Conservation (phyloP, 2,888 invertebrate genomes). For the Mythimna albipuncta region DNA sequence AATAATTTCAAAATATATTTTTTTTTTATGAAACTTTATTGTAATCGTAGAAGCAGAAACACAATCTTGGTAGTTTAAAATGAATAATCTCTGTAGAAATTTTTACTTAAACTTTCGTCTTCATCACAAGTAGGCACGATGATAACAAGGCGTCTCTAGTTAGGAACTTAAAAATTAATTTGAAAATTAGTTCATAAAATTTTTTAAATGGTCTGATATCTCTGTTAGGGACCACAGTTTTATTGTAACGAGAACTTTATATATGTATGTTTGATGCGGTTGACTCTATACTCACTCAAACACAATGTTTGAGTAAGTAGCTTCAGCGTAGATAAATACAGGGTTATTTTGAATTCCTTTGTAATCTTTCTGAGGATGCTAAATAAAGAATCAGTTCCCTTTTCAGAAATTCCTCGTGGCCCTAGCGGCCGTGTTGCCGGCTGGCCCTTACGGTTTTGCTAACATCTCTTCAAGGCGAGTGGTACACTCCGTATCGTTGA, state of each 20-base stretch:
- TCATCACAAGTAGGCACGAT: conserved; percentile 29
- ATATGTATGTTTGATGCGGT: neutral
- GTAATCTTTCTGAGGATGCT: neutral
- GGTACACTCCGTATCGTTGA: too few species aligned
- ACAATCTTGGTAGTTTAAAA: neutral
- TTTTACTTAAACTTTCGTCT: conserved; percentile 7
- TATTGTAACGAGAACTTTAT: neutral
- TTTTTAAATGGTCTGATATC: conserved; percentile 11
- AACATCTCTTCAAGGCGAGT: too few species aligned
- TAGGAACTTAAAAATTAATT: conserved; percentile 34
- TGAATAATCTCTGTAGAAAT: conserved; percentile 1
- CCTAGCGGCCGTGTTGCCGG: too few species aligned
- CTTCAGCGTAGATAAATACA: neutral
- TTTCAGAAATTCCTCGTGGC: too few species aligned
- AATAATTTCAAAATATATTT: neutral
- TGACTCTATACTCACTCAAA: neutral
- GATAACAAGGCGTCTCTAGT: conserved; percentile 34
- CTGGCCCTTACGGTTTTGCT: too few species aligned
- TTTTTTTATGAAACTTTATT: neutral
- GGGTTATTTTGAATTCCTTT: neutral
- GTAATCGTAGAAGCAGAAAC: neutral
- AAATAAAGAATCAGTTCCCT: too few species aligned
- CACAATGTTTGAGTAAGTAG: too few species aligned
- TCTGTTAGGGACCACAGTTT: neutral
- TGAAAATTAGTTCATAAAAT: conserved; percentile 32